These are phyloP conservation scores for Fissipunctia ypsillon DNA, from an alignment of 2,888 invertebrate species.

Conservation along the genomic window DNA sequence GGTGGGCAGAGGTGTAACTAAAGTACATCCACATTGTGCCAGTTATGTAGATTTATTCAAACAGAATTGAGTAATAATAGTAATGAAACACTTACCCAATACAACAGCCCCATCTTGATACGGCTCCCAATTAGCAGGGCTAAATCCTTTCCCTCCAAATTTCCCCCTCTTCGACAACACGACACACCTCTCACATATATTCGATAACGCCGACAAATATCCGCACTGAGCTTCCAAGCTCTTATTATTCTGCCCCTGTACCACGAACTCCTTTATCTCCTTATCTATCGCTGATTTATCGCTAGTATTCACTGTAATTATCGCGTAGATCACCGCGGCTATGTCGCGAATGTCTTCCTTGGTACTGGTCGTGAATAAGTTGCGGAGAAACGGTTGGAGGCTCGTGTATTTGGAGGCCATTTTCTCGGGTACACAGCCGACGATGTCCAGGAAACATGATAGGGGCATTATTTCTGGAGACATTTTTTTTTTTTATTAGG, in stretches of 20 bases:
- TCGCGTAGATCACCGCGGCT: slow-evolving; percentile 94
- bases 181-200: slow-evolving; percentile 93
- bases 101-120: slow-evolving; percentile 90
- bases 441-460: slow-evolving; percentile 94
- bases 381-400: slow-evolving; percentile 92
- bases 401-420: slow-evolving; percentile 92
- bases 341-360: slow-evolving; percentile 94
- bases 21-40: too few relatives aligned
- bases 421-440: slow-evolving; percentile 94
- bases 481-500: too few relatives aligned
- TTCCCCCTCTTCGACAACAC: slow-evolving; percentile 83
- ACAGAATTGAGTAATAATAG: too few relatives aligned
- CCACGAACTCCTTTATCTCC: slow-evolving; percentile 88
- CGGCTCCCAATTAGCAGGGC: slow-evolving; percentile 89
- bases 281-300: slow-evolving; percentile 88
- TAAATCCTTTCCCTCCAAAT: slow-evolving; percentile 86
- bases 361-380: slow-evolving; percentile 92
- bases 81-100: slow-evolving; percentile 87
- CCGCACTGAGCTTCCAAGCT: slow-evolving; percentile 95
- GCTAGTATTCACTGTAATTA: slow-evolving; percentile 92
- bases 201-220: slow-evolving; percentile 93
- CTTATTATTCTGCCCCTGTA: slow-evolving; percentile 89
- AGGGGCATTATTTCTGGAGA: slow-evolving; percentile 91
- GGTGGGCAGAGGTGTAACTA: too few relatives aligned
- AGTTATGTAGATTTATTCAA: too few relatives aligned